Base-by-base conservation (phyloP, 2,113 vertebrate genomes). In the crab-eating macaque (Macaca fascicularis) region DNA sequence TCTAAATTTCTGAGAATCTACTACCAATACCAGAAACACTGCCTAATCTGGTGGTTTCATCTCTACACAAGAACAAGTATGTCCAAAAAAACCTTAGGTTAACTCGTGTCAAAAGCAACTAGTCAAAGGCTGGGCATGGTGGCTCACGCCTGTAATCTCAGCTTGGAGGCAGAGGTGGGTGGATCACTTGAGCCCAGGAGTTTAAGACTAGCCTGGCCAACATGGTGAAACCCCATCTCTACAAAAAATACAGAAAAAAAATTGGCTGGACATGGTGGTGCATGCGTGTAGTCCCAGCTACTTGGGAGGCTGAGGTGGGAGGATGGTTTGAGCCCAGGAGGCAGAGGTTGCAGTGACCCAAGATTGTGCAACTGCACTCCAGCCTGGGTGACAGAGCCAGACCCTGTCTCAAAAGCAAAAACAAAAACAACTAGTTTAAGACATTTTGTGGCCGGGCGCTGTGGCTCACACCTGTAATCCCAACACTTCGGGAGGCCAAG, bases 1-100 rank as follows among this genome's bases (percentile, higher is more conserved):
- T 40, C 23, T 72, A 57, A 80, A 91, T 95, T 85, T 97, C 72
- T 93, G 11, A 43, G 70, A 96, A 81, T 83, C 45, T 4, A 35
- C 78, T 90, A 38, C 4, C 11, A 84, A 57, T 12, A 48, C 40
- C 9, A 72, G 52, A 59, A 96, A 74, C 55, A 93, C 12, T 81
- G 43, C 52, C 78, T 93, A 78, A 89, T 52, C 20, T 14, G 59
- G 32, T 70, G 93, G 22, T 35, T 81, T 80, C 75, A 75, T 90
- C n/a, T 92, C 19, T 69, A n/a, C 17, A n/a, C 9, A 76, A 83
- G 38, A 95, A 50, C n/a, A 78, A 55, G 14, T 57, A 92, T 50
- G 35, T 43, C 17, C 8, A 90, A 90, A 20, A 93, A 93, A 69
- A 91, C 20, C 40, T 76, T 78, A n/a, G 38, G 27, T 78, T 89